These are phyloP conservation scores for Globia sparganii DNA, from an alignment of 2,888 invertebrate species.

Conservation along the genomic window DNA sequence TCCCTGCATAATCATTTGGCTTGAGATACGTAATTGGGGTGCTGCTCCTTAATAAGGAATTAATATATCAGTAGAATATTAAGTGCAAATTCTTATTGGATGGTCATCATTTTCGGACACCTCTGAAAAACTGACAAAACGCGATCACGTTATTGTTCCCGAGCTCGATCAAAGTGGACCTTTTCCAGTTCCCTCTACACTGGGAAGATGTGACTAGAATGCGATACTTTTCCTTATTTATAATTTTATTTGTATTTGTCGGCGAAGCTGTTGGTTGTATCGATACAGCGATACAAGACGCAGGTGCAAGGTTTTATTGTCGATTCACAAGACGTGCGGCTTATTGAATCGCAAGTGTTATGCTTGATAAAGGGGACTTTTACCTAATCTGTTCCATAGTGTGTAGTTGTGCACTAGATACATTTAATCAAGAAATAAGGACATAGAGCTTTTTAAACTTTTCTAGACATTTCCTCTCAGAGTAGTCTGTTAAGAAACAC, in stretches of 20 bases:
- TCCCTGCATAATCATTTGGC: not conserved
- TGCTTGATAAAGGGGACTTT: constrained; percentile 11
- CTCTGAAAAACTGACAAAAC: not conserved
- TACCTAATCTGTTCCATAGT: constrained; percentile 15
- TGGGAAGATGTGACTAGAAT: constrained; percentile 64
- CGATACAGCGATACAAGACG: constrained; percentile 48
- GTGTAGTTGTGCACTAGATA: not conserved
- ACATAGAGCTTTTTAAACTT: not conserved
- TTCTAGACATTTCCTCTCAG: not conserved
- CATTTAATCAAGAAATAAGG: not conserved
- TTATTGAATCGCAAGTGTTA: constrained; percentile 53
- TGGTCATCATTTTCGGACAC: not conserved
- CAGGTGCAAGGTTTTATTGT: constrained; percentile 70
- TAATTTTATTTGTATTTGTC: constrained; percentile 71
- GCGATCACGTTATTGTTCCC: not conserved
- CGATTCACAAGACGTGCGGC: constrained; percentile 49
- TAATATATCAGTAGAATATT: not conserved
- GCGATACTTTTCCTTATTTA: constrained; percentile 67
- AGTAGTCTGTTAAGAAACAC: not conserved
- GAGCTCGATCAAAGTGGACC: constrained; percentile 6
- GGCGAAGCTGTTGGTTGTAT: constrained; percentile 39
- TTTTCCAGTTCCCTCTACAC: constrained; percentile 5
- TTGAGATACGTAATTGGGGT: not conserved
- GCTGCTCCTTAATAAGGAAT: not conserved
- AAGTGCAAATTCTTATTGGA: not conserved